phyloP scores from a whole-genome alignment of 2,797 vertebrate genomes.

The Vipera latastei region DNA sequence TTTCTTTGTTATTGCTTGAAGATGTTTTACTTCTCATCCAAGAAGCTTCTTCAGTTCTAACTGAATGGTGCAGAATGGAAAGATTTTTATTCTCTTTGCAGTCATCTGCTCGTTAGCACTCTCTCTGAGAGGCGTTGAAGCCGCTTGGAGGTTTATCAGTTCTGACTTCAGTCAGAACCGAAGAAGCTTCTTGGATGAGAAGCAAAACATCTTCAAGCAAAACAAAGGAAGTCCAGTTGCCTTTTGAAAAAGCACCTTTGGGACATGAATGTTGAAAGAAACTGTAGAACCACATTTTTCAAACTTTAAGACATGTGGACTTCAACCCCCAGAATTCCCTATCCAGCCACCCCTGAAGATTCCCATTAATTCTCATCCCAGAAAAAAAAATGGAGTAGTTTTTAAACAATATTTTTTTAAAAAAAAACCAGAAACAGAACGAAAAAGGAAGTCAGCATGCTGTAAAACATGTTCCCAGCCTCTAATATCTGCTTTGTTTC shows the following conservation, averaged over 20 bases:
- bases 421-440: neutral
- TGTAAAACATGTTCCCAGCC: neutral
- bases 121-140: neutral
- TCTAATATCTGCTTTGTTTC: neutral
- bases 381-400: neutral
- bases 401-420: neutral
- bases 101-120: neutral
- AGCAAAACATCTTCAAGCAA: neutral
- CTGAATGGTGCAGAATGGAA: neutral
- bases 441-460: neutral
- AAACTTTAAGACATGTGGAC: neutral
- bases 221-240: neutral
- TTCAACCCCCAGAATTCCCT: neutral
- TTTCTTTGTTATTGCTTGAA: neutral
- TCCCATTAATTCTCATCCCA: neutral
- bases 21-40: too few species aligned
- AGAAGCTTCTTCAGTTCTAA: neutral
- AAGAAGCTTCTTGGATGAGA: neutral
- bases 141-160: neutral
- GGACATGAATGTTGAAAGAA: neutral
- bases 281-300: neutral
- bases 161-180: neutral
- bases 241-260: neutral
- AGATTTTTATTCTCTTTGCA: neutral
- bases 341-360: neutral